Evolutionary conservation across 2,113 vertebrate genomes (phyloP).

Genomic region (Lethenteron reissneri): DNA sequence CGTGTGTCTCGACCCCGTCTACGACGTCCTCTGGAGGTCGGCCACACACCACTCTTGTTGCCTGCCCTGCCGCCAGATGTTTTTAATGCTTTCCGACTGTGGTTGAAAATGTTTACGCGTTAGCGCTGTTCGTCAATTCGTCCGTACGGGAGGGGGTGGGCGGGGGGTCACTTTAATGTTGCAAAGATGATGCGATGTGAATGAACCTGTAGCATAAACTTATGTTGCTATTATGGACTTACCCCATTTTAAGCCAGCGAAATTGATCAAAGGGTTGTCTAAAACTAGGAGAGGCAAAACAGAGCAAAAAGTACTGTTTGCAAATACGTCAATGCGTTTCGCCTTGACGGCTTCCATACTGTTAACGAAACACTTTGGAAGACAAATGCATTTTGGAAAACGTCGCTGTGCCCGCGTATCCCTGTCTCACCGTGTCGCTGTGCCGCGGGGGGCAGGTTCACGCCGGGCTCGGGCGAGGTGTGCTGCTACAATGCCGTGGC

Average conservation of each 20-base stretch:
- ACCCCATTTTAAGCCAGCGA: neutral
- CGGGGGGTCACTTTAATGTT: neutral
- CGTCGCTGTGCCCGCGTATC: no score
- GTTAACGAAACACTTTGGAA: neutral
- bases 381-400: neutral
- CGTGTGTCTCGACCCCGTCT: constrained; percentile 87
- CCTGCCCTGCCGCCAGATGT: neutral
- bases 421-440: no score
- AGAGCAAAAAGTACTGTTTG: no score
- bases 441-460: constrained; percentile 31
- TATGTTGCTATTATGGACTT: neutral
- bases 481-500: constrained; percentile 95
- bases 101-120: no score
- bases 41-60: no score
- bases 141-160: no score
- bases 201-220: neutral
- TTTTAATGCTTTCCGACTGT: neutral
- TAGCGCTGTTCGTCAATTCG: no score
- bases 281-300: no score
- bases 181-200: neutral
- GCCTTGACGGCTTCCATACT: no score
- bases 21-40: constrained; percentile 97
- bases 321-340: no score
- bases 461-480: constrained; percentile 52
- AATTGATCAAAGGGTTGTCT: neutral